Evolutionary conservation across 1,140 invertebrate genomes (phyloP).

Genomic region (Cataglyphis hispanica): DNA sequence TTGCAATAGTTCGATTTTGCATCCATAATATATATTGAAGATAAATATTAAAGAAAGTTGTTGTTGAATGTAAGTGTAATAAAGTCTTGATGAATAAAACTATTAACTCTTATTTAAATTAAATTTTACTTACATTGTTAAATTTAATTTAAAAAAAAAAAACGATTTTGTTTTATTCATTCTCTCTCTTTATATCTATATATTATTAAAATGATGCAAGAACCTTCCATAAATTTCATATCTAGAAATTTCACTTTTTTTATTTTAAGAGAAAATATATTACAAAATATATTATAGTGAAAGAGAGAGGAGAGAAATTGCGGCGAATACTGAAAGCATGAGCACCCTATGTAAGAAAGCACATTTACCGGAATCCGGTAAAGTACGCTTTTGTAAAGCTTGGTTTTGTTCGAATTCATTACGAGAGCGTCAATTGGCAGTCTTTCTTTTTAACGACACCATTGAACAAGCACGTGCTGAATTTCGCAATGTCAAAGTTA

Average conservation of each 20-base stretch:
- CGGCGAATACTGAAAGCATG: not conserved
- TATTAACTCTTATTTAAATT: not conserved
- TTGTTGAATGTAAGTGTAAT: not conserved
- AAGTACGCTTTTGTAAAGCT: slow-evolving; percentile 26
- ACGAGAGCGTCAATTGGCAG: not conserved
- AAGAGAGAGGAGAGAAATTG: too few relatives aligned
- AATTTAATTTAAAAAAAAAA: not conserved
- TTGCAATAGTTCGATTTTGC: not conserved
- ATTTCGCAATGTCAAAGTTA: slow-evolving; percentile 23
- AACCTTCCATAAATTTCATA: not conserved
- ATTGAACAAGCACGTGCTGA: not conserved
- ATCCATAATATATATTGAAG: not conserved
- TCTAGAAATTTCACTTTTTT: not conserved
- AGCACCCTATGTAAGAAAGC: not conserved
- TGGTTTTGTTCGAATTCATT: slow-evolving; percentile 15
- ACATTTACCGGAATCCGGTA: not conserved
- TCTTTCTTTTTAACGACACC: not conserved
- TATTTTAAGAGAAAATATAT: not conserved
- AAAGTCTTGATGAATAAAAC: not conserved
- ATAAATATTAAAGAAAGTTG: not conserved
- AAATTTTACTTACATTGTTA: not conserved
- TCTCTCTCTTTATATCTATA: not conserved
- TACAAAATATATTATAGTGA: not conserved
- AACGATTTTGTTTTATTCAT: not conserved
- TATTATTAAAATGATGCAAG: not conserved